phyloP scores from a whole-genome alignment of 2,113 vertebrate genomes.

The Oryzias javanicus region DNA sequence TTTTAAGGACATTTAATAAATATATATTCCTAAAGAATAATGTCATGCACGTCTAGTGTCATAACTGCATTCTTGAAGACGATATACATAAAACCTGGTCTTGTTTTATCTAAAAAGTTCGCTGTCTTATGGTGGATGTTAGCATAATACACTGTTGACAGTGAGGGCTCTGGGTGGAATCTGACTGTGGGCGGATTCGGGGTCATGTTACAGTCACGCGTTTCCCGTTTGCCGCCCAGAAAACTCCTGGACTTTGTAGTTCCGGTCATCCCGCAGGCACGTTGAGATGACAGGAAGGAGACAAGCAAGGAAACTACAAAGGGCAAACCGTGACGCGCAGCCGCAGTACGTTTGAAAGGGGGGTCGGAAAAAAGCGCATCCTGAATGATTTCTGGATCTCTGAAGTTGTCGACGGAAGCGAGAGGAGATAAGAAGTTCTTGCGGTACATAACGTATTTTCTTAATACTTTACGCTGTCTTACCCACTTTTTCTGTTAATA shows the following conservation, averaged over 20 bases:
- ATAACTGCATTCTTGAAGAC: too few relatives aligned
- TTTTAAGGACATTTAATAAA: too few relatives aligned
- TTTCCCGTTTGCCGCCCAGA: slow-evolving; percentile 25
- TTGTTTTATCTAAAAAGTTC: too few relatives aligned
- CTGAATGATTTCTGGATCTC: slow-evolving; percentile 18
- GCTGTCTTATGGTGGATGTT: background rate
- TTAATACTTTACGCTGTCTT: background rate
- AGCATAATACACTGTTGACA: slow-evolving; percentile 4
- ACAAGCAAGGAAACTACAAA: slow-evolving; percentile 54
- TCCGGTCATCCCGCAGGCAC: fast-evolving
- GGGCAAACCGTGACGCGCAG: background rate
- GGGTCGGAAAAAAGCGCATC: slow-evolving; percentile 26
- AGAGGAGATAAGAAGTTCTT: slow-evolving; percentile 2
- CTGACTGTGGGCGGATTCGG: background rate
- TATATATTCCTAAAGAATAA: too few relatives aligned
- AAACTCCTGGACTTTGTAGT: slow-evolving; percentile 48
- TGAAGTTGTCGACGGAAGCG: slow-evolving; percentile 41
- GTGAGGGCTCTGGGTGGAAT: slow-evolving; percentile 1
- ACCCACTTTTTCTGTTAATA: too few relatives aligned
- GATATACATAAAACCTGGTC: too few relatives aligned
- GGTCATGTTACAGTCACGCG: slow-evolving; percentile 44
- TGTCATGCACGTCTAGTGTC: too few relatives aligned
- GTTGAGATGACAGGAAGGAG: background rate
- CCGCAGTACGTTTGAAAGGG: slow-evolving; percentile 14
- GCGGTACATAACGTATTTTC: slow-evolving; percentile 19